Evolutionary conservation across 2,797 vertebrate species (phyloP), one percentile per base, ranked within the genome.

Genomic region (Podargus strigoides): DNA sequence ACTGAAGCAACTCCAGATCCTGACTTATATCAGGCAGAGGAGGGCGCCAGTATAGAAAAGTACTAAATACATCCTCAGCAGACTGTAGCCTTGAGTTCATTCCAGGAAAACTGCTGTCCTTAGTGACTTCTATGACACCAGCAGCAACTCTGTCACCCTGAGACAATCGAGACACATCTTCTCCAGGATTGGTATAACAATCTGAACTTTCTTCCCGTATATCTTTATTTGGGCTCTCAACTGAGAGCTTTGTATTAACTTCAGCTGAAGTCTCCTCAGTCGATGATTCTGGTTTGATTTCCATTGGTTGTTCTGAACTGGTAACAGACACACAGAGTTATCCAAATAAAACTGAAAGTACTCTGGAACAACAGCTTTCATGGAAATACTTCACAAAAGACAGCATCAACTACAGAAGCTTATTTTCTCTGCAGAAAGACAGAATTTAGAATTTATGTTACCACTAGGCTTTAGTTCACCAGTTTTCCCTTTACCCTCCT

Each of bases 11-110:
- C 96, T 99, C 98, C 86, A 99, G 93, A 55, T 99, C 99, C 74
- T 98, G 97, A 37, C 98, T 99, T 42, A 99, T 98, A 93, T 99
- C 98, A 62, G 98, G 98, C 94, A 99, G 97, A 75, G 98, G 98
- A 94, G 98, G 97, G 85, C 98, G 98, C 99, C 99, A 99, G 72
- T 98, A 99, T 32, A 98, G 95, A 89, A 99, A 99, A n/a, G 98
- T 98, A 96, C 96, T 98, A 96, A 99, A 99, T 76, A 97, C 89
- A 11, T 98, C 98, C 10, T 98, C 97, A 8, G 97, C 72, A 46
- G 82, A 52, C n/a, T 80, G 90, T 60, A 94, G 77, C 49, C 28
- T 77, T 11, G 87, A 82, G 50, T 75, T 79, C 8, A 10, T 88
- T 93, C 55, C 89, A 36, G 37, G 59, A 63, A 70, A 69, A 74